Conservation (phyloP, 2,113 vertebrate species). For the Macrotis lagotis region DNA sequence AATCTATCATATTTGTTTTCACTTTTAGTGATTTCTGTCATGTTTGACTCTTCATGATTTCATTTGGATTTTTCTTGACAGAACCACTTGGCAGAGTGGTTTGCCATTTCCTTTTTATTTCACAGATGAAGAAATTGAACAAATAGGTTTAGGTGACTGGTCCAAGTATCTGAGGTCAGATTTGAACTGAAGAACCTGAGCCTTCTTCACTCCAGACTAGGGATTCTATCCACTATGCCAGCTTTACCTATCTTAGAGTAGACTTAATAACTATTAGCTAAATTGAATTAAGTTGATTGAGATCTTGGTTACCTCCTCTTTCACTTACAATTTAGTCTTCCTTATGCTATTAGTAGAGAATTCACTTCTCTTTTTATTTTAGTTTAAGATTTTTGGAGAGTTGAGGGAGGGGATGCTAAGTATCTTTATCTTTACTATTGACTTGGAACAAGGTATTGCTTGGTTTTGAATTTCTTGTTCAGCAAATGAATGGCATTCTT, state of each 20-base stretch:
- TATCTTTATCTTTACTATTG: conserved; percentile 39
- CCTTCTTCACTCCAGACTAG: neutral
- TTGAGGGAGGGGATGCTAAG: neutral
- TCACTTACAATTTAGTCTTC: neutral
- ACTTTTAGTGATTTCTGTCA: neutral
- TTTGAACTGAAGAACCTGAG: too few species aligned
- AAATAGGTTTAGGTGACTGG: neutral
- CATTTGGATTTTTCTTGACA: neutral
- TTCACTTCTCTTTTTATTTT: neutral
- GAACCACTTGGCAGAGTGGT: neutral
- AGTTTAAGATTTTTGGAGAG: neutral
- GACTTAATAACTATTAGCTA: neutral
- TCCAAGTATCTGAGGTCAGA: too few species aligned
- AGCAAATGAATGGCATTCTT: conserved; percentile 2
- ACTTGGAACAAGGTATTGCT: neutral
- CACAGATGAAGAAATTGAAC: neutral
- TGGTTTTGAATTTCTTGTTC: conserved; percentile 49
- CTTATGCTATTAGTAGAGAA: neutral
- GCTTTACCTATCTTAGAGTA: neutral
- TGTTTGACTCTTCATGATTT: neutral
- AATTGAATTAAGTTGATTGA: neutral
- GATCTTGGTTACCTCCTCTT: neutral
- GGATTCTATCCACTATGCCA: neutral
- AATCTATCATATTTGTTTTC: neutral
- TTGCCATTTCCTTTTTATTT: neutral